phyloP scores from a whole-genome alignment of 1,140 invertebrate genomes.

The Diorhabda elongata region DNA sequence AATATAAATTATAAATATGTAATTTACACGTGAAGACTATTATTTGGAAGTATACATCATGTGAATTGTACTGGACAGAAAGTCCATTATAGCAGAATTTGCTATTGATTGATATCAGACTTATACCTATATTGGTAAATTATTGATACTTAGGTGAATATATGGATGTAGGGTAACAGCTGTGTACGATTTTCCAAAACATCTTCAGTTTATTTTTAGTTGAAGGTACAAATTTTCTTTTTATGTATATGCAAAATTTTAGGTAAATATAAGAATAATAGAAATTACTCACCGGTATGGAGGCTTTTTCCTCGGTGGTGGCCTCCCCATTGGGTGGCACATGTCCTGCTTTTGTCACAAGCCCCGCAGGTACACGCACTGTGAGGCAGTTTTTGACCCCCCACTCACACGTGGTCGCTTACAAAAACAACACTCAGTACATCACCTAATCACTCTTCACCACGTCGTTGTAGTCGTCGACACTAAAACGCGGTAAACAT shows the following conservation, averaged over 20 bases:
- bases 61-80: no score
- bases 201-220: neutral
- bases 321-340: slow-evolving; percentile 47
- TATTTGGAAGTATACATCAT: no score
- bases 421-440: slow-evolving; percentile 32
- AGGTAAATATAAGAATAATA: neutral
- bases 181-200: neutral
- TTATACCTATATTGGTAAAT: no score
- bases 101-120: no score
- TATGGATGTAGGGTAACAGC: no score
- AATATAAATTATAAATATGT: no score
- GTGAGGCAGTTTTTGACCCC: slow-evolving; percentile 43
- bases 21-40: no score
- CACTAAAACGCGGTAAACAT: slow-evolving; percentile 4
- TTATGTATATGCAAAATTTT: neutral
- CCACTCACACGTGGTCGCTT: slow-evolving; percentile 43
- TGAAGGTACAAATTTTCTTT: neutral
- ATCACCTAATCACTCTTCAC: slow-evolving; percentile 24
- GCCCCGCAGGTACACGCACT: slow-evolving; percentile 47
- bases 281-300: slow-evolving; percentile 43
- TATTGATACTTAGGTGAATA: no score
- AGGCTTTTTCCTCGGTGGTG: slow-evolving; percentile 48
- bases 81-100: no score
- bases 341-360: slow-evolving; percentile 47
- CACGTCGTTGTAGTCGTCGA: slow-evolving; percentile 4